Evolutionary conservation across 2,113 vertebrate species (phyloP), one percentile per base, ranked within the genome.

Genomic region (Nothobranchius kuhntae): DNA sequence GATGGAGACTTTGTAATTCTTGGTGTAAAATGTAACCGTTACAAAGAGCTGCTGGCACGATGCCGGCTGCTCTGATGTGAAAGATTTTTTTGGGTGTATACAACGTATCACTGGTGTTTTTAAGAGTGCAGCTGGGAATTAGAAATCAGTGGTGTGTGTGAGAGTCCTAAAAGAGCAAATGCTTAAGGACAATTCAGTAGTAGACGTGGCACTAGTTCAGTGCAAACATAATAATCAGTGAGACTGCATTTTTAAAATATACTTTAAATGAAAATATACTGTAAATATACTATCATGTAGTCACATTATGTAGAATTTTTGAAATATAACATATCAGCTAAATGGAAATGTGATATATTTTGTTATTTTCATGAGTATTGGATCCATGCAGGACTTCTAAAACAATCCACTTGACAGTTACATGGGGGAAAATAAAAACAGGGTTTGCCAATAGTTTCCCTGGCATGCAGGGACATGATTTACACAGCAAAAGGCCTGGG

Each of bases 11-110:
- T 85, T 75, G 54, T 30, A 51, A 59, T 54, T 67, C 61, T 71
- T 79, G 70, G 67, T 76, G 71, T 73, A 82, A 80, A 80, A 78
- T 76, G 75, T 60, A 73, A 77, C 71, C 70, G 62, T 77, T 82
- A 75, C 73, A 67, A 66, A 53, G 21, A 4, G 52, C 45, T 71
- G 81, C 73, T 78, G 82, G 86, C 78, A 54, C 76, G 71, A 80
- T 83, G 78, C 79, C 72, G 59, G 66, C 48, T 26, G 35, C 73
- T 83, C 63, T 86, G 66, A 86, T 85, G 83, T 86, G 82, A 65
- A 78, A 77, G 48, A 73, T 24, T 47, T 83, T 71, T 63, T 26
- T 7, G 30, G 2, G 51, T 70, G 80, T 73, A 82, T 89, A 60
- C 50, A 71, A 63, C 71, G 52, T 4, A 53, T 61, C 68, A 70